phyloP scores from a whole-genome alignment of 2,113 vertebrate genomes.

The Odontophorus gujanensis region DNA sequence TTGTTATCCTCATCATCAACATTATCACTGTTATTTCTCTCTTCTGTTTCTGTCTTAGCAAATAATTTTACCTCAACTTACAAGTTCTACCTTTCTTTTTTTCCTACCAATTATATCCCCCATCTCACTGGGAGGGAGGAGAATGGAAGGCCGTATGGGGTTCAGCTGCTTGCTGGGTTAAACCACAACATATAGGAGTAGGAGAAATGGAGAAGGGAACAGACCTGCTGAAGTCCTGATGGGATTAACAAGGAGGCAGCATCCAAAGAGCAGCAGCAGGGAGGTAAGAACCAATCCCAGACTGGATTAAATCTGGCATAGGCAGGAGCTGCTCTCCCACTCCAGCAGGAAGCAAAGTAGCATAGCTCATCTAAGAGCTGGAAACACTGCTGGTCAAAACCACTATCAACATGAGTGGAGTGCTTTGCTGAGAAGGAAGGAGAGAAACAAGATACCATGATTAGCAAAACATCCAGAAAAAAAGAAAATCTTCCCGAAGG shows the following conservation, averaged over 20 bases:
- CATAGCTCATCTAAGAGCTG: background rate
- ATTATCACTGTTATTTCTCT: no score
- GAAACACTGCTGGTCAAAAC: background rate
- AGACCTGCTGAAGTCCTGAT: background rate
- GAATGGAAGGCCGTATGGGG: no score
- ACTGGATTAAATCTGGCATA: background rate
- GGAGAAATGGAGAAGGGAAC: background rate
- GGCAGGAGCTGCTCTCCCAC: background rate
- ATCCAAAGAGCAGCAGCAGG: background rate
- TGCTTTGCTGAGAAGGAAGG: background rate
- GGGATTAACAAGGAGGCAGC: background rate
- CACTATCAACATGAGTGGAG: background rate
- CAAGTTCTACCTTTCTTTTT: no score
- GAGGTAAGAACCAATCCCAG: background rate
- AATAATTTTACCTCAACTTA: no score
- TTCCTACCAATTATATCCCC: no score
- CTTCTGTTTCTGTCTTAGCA: no score
- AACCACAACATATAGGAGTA: background rate
- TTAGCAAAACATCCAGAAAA: background rate
- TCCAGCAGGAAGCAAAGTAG: background rate
- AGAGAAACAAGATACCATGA: background rate
- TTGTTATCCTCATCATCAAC: no score
- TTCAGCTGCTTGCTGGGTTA: no score
- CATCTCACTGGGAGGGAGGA: no score
- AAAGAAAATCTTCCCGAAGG: background rate